These are phyloP conservation scores for Ruditapes philippinarum DNA, from an alignment of 1,140 invertebrate genomes.

Conservation along the genomic window DNA sequence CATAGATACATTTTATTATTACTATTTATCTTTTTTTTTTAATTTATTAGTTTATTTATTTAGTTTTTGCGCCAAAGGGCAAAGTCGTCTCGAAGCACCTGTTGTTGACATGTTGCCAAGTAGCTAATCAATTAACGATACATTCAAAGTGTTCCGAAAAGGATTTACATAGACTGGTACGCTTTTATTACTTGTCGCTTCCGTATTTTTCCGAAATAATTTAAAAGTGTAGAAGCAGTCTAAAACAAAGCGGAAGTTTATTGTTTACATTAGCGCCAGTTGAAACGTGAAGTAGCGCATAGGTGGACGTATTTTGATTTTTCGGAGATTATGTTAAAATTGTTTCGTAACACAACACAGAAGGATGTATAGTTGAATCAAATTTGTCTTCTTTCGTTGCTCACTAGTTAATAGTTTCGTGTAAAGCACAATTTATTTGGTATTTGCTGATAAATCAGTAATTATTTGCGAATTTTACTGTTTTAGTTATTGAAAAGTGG, in stretches of 20 bases:
- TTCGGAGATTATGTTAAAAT: background rate
- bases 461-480: too few species aligned
- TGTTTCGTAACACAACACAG: constrained; percentile 57
- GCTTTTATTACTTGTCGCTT: background rate
- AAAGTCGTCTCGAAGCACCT: too few species aligned
- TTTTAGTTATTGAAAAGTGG: too few species aligned
- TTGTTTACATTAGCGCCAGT: constrained; percentile 49
- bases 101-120: too few species aligned
- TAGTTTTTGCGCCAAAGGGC: too few species aligned
- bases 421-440: too few species aligned
- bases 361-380: constrained; percentile 35
- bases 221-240: background rate
- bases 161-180: background rate
- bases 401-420: too few species aligned
- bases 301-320: constrained; percentile 28
- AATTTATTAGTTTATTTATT: too few species aligned
- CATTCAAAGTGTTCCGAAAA: background rate
- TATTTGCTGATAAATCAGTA: too few species aligned
- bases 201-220: background rate
- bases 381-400: background rate
- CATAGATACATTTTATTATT: too few species aligned
- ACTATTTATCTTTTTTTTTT: too few species aligned
- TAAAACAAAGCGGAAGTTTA: background rate
- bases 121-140: background rate
- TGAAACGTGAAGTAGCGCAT: constrained; percentile 6